Evolutionary conservation across 92 coral and sea anemone species (phyloP).

Genomic region (Desmophyllum pertusum): DNA sequence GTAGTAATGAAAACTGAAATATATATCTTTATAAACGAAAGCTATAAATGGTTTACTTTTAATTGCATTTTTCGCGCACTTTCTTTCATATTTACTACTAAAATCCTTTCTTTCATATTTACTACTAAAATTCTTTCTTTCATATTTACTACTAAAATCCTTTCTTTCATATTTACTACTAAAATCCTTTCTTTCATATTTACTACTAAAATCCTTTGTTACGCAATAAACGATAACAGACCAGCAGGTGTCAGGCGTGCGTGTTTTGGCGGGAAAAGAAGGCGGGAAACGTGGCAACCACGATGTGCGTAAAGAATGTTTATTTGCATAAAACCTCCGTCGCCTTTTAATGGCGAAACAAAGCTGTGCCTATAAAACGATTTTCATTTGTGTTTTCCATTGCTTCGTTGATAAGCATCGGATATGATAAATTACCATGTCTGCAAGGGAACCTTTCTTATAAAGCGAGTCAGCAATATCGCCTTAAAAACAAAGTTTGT

Average conservation of each 20-base stretch:
- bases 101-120: background rate
- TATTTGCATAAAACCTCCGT: constrained; percentile 29
- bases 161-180: too few relatives aligned
- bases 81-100: too few relatives aligned
- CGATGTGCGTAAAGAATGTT: constrained; percentile 9
- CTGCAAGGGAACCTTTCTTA: background rate
- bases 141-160: background rate
- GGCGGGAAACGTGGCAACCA: constrained; percentile 48
- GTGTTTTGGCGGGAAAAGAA: constrained; percentile 42
- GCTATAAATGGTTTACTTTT: background rate
- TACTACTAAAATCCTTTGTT: background rate
- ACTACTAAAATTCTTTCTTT: background rate
- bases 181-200: background rate
- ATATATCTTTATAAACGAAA: background rate
- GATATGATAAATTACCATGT: background rate
- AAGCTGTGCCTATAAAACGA: constrained; percentile 19
- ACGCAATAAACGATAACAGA: background rate
- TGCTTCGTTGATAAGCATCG: background rate
- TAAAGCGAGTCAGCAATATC: background rate
- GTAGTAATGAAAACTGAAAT: background rate
- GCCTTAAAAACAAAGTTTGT: background rate
- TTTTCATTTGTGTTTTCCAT: background rate
- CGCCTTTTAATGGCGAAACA: background rate
- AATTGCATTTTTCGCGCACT: background rate
- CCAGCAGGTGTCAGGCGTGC: constrained; percentile 6